Conservation (phyloP, 1,140 invertebrate genomes). For the Lineus longissimus region DNA sequence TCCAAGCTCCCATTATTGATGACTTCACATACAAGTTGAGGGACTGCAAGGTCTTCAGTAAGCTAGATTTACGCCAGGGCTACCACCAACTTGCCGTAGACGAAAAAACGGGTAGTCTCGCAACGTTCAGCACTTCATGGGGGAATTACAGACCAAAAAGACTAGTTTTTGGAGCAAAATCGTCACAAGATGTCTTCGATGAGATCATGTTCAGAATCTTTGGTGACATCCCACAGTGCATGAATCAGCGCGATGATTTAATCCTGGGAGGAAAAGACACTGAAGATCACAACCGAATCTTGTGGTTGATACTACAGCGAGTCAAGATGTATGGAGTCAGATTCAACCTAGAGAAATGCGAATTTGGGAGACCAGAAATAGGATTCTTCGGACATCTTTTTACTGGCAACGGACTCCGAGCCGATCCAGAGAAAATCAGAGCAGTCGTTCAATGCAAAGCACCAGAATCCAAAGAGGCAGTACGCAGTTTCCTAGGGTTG, state of each 20-base stretch:
- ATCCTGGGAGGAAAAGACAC: slow-evolving; percentile 12
- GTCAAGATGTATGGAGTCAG: slow-evolving; percentile 20
- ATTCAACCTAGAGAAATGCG: slow-evolving; percentile 26
- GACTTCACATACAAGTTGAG: slow-evolving; percentile 18
- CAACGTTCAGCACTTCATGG: no score
- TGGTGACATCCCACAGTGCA: slow-evolving; percentile 19
- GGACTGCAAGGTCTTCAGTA: slow-evolving; percentile 17
- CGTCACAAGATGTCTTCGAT: slow-evolving; percentile 23
- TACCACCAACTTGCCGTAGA: slow-evolving; percentile 13
- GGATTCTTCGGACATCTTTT: slow-evolving; percentile 23
- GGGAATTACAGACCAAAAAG: no score
- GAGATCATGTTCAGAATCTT: slow-evolving; percentile 19
- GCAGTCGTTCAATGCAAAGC: slow-evolving; percentile 23
- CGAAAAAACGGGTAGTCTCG: no score
- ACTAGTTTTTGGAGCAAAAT: slow-evolving; percentile 17
- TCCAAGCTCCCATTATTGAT: slow-evolving; percentile 14
- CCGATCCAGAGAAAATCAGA: slow-evolving; percentile 24
- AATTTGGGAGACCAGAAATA: slow-evolving; percentile 21
- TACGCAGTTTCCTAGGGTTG: slow-evolving; percentile 28
- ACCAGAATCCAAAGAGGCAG: slow-evolving; percentile 22
- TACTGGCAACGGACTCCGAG: slow-evolving; percentile 22
- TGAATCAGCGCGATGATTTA: slow-evolving; percentile 22
- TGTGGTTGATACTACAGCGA: slow-evolving; percentile 18
- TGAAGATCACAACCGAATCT: slow-evolving; percentile 27
- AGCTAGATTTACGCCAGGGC: slow-evolving; percentile 15